Conservation (phyloP, 2,888 invertebrate genomes). For the Leptopilina drosophilae region DNA sequence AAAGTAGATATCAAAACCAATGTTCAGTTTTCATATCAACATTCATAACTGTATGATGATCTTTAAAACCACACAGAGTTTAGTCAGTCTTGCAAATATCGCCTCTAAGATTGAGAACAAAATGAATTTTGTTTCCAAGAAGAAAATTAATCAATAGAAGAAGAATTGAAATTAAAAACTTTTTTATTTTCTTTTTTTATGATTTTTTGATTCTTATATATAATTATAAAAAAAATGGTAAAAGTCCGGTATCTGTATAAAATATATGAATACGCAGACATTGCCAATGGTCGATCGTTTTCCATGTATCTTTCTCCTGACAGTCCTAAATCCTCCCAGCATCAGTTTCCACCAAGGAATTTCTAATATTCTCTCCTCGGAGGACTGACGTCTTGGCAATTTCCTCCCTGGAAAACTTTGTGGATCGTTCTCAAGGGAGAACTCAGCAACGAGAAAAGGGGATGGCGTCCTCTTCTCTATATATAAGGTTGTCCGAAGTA, state of each 20-base stretch:
- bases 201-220: neutral
- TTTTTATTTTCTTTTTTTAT: too few species aligned
- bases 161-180: too few species aligned
- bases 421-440: constrained; percentile 60
- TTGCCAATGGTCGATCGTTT: constrained; percentile 56
- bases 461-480: constrained; percentile 44
- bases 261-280: constrained; percentile 54
- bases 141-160: too few species aligned
- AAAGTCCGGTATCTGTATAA: constrained; percentile 52
- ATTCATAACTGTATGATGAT: constrained; percentile 42
- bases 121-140: too few species aligned
- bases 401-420: constrained; percentile 59
- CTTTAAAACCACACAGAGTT: constrained; percentile 38
- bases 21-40: constrained; percentile 54
- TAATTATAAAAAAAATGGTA: constrained; percentile 33
- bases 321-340: constrained; percentile 56
- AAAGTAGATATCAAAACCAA: constrained; percentile 48
- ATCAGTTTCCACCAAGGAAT: constrained; percentile 59
- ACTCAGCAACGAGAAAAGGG: constrained; percentile 43
- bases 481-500: constrained; percentile 53
- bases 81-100: neutral
- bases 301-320: constrained; percentile 59
- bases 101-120: too few species aligned
- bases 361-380: constrained; percentile 62
- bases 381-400: constrained; percentile 64